A percentile compares a stretch with the other conserved stretches of the same genome.
Conservation (phyloP, 2,888 invertebrate species). For the Pterostichus niger region DNA sequence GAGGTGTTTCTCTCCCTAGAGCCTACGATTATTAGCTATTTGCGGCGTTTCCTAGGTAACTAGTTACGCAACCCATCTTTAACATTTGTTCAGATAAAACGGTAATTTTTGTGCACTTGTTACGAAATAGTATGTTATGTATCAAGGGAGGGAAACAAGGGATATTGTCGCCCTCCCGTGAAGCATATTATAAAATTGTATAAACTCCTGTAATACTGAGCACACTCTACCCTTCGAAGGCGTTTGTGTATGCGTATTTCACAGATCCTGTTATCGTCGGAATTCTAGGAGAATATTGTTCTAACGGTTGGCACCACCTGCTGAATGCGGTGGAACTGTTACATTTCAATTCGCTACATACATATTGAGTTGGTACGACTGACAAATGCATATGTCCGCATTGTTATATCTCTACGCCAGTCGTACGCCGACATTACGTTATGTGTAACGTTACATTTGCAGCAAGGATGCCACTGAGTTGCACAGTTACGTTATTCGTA, state of each 20-base stretch:
- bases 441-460: background rate
- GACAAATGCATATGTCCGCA: conserved; percentile 61
- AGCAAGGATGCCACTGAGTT: background rate
- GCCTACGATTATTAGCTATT: too few relatives aligned
- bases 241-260: conserved; percentile 33
- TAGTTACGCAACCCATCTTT: too few relatives aligned
- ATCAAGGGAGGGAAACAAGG: too few relatives aligned
- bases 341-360: conserved; percentile 65
- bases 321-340: conserved; percentile 53
- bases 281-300: conserved; percentile 58
- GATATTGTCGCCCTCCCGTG: too few relatives aligned
- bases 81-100: too few relatives aligned
- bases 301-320: conserved; percentile 62
- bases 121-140: too few relatives aligned
- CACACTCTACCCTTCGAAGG: background rate
- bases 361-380: conserved; percentile 60
- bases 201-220: background rate
- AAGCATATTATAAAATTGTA: too few relatives aligned
- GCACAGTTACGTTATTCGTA: conserved; percentile 18
- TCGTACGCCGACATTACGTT: background rate
- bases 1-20: too few relatives aligned
- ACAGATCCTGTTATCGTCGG: background rate
- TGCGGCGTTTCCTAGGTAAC: too few relatives aligned
- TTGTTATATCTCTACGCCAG: conserved; percentile 36
- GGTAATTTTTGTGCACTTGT: too few relatives aligned